A percentile compares a stretch with the other conserved stretches of the same genome.
These are phyloP conservation scores for Agrotis ipsilon DNA, from an alignment of 2,888 invertebrate genomes.

Conservation along the genomic window DNA sequence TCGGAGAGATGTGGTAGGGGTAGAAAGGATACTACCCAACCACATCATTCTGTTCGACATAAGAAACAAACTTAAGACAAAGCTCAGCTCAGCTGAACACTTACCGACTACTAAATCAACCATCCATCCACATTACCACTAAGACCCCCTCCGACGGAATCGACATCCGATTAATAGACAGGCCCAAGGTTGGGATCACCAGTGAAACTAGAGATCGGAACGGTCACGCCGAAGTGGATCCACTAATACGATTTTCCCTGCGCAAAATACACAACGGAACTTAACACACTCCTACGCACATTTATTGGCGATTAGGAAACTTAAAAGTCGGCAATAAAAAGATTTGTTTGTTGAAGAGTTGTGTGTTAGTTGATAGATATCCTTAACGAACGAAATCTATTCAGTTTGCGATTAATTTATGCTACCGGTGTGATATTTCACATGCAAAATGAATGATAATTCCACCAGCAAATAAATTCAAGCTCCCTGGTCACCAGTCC, in stretches of 20 bases:
- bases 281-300: slow-evolving; percentile 51
- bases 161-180: slow-evolving; percentile 41
- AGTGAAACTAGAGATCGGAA: slow-evolving; percentile 75
- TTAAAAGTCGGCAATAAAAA: slow-evolving; percentile 7
- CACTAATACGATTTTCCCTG: slow-evolving; percentile 71
- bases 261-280: slow-evolving; percentile 63
- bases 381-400: neutral
- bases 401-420: neutral
- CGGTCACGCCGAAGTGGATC: slow-evolving; percentile 70
- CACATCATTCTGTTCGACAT: neutral
- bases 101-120: neutral
- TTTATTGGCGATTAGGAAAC: slow-evolving; percentile 46
- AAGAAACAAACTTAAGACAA: too few relatives aligned
- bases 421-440: too few relatives aligned
- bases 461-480: too few relatives aligned
- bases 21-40: too few relatives aligned
- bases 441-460: too few relatives aligned
- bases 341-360: slow-evolving; percentile 2
- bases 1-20: too few relatives aligned
- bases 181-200: slow-evolving; percentile 63
- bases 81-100: too few relatives aligned
- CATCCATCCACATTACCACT: neutral
- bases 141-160: slow-evolving; percentile 28
- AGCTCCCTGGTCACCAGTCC: too few relatives aligned
- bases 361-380: neutral